Percentiles rank a stretch among this genome's conserved stretches.
Conservation (phyloP, 2,888 invertebrate genomes). For the Imbricaverruca yamaguchii region DNA sequence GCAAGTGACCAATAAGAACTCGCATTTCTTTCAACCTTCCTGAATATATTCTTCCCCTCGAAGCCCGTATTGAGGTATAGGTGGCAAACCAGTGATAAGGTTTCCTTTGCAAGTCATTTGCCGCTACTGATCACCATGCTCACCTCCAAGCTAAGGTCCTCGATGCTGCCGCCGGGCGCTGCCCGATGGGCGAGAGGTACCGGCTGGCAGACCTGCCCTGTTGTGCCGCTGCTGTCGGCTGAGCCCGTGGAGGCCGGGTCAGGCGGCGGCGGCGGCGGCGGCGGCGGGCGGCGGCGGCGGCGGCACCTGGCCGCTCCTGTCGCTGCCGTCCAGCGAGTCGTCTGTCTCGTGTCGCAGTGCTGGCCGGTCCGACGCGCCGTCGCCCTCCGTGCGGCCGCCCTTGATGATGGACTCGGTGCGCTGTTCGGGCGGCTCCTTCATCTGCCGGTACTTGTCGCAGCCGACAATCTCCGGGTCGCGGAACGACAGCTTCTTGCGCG, state of each 20-base stretch:
- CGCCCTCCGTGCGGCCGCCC: slow-evolving; percentile 1
- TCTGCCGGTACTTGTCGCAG: slow-evolving; percentile 31
- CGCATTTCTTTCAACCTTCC: too few relatives aligned
- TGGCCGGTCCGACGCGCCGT: slow-evolving; percentile 21
- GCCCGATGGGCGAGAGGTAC: slow-evolving; percentile 12
- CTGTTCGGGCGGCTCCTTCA: background rate
- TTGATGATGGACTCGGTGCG: background rate
- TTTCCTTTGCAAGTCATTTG: too few relatives aligned
- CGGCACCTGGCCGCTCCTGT: too few relatives aligned
- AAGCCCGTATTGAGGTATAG: too few relatives aligned
- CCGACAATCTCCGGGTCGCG: slow-evolving; percentile 69
- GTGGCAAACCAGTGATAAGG: too few relatives aligned
- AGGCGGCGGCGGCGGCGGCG: background rate
- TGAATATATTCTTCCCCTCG: too few relatives aligned
- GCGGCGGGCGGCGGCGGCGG: background rate
- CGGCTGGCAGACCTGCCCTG: background rate
- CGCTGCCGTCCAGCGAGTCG: too few relatives aligned
- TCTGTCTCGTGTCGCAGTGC: too few relatives aligned
- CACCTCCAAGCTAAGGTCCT: slow-evolving; percentile 51
- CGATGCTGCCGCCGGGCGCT: slow-evolving; percentile 45
- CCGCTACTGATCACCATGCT: background rate
- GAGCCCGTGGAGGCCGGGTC: slow-evolving; percentile 21
- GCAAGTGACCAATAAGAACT: too few relatives aligned
- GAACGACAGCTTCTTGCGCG: slow-evolving; percentile 78
- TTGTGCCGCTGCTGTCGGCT: background rate